phyloP scores from a whole-genome alignment of 1,140 invertebrate species.

The Goniozus legneri region DNA sequence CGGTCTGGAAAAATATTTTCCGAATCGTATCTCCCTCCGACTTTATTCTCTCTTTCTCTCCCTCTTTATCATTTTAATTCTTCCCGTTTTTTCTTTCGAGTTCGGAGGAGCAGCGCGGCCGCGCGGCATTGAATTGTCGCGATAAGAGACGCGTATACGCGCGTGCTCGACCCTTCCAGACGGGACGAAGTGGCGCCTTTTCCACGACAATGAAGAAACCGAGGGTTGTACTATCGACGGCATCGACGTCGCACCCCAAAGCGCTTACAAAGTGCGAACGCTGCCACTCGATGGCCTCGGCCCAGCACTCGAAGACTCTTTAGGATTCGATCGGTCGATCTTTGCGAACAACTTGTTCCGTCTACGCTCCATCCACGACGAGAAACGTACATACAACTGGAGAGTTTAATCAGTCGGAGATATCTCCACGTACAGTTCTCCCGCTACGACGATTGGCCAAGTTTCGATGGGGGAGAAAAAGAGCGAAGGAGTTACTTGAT shows the following conservation, averaged over 20 bases:
- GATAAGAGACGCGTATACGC: conserved; percentile 18
- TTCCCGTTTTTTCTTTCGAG: not conserved
- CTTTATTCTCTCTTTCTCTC: conserved; percentile 6
- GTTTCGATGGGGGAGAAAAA: too few species aligned
- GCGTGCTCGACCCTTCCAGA: not conserved
- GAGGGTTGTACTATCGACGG: conserved; percentile 13
- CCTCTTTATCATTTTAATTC: not conserved
- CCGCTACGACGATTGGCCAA: too few species aligned
- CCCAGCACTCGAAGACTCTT: too few species aligned
- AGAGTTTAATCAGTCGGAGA: too few species aligned
- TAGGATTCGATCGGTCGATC: too few species aligned
- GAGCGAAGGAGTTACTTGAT: too few species aligned
- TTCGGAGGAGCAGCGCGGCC: too few species aligned
- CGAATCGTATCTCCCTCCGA: not conserved
- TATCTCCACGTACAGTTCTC: too few species aligned
- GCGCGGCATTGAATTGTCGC: conserved; percentile 15
- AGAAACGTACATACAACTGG: too few species aligned
- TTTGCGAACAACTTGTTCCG: too few species aligned
- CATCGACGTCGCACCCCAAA: conserved; percentile 17
- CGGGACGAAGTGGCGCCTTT: conserved; percentile 11
- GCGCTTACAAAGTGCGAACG: not conserved
- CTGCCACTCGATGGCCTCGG: too few species aligned
- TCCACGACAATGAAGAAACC: conserved; percentile 25
- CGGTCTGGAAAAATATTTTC: conserved; percentile 37
- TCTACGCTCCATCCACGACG: too few species aligned